A percentile compares a stretch with the other conserved stretches of the same genome.
These are phyloP conservation scores for Drosophila meridiana DNA, from an alignment of 2,888 invertebrate species.

Conservation along the genomic window DNA sequence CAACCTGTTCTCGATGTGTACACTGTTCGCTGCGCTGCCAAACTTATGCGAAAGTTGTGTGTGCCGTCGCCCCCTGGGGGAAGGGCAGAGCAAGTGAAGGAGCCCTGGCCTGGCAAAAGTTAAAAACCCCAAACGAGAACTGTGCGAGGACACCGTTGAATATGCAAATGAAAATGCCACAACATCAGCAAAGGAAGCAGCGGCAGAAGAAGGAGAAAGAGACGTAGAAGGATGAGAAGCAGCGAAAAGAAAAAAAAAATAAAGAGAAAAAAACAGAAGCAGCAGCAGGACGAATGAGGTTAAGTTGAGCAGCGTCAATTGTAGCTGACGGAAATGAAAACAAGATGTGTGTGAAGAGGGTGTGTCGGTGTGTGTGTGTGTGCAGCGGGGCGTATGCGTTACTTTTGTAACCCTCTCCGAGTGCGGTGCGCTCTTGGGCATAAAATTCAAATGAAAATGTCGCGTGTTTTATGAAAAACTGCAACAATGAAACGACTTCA, in stretches of 20 bases:
- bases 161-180: conserved; percentile 76
- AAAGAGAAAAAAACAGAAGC: conserved; percentile 6
- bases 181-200: conserved; percentile 28
- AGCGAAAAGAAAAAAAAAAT: background rate
- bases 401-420: conserved; percentile 59
- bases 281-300: conserved; percentile 69
- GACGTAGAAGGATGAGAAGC: conserved; percentile 4
- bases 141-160: conserved; percentile 63
- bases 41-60: conserved; percentile 34
- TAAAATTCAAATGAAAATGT: conserved; percentile 82
- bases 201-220: background rate
- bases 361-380: conserved; percentile 4
- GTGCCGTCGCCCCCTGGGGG: conserved; percentile 4
- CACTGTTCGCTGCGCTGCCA: conserved; percentile 29
- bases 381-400: conserved; percentile 58
- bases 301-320: conserved; percentile 81
- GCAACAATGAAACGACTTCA: conserved; percentile 66
- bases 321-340: conserved; percentile 81
- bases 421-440: conserved; percentile 68
- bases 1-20: conserved; percentile 34
- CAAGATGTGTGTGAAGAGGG: conserved; percentile 61
- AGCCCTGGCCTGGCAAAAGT: conserved; percentile 70
- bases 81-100: conserved; percentile 46
- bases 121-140: conserved; percentile 63
- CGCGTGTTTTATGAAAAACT: conserved; percentile 65